Evolutionary conservation across 2,888 invertebrate species (phyloP), one percentile per base, ranked within the genome.

Genomic region (Trachelus troglodyta): DNA sequence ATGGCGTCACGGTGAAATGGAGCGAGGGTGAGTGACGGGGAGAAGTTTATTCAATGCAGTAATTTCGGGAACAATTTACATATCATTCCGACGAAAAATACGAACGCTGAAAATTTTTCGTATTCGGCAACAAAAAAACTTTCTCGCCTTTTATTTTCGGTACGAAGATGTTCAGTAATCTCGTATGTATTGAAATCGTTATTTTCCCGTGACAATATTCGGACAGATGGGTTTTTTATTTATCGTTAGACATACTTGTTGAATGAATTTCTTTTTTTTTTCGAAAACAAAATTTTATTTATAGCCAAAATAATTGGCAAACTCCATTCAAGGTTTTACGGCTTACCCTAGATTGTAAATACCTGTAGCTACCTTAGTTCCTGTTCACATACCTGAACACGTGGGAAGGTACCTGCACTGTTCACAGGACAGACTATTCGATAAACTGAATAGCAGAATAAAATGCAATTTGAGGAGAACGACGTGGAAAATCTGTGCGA

Each of bases 11-110:
- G 34, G n/a, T 75, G 75, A 75, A 78, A 78, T 37, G 75, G 73
- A 73, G 78, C 75, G 73, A 76, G 73, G 75, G 75, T 34, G 75
- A 75, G 73, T 75, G 77, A 75, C 77, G 75, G 69, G 77, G 75
- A 74, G 76, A 78, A 78, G 78, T 78, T 78, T 78, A 78, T 78
- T 78, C 78, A 78, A 78, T 78, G 78, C 75, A 73, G 78, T 78
- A 78, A 78, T 78, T 78, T 78, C 40, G 73, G 34, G 68, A 73
- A 73, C 75, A 78, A 78, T 78, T 78, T 78, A 78, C 78, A 78
- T 78, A 75, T 75, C 75, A 75, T 78, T 78, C 73, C 71, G 31
- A 9, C 56, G 73, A 69, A 78, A 75, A 78, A 35, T 69, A 69
- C 33, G 75, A 78, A 0, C 6, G 40, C 40, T 1, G 40, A 56